Conservation (phyloP, 2,113 vertebrate species). For the Otolemur garnettii region DNA sequence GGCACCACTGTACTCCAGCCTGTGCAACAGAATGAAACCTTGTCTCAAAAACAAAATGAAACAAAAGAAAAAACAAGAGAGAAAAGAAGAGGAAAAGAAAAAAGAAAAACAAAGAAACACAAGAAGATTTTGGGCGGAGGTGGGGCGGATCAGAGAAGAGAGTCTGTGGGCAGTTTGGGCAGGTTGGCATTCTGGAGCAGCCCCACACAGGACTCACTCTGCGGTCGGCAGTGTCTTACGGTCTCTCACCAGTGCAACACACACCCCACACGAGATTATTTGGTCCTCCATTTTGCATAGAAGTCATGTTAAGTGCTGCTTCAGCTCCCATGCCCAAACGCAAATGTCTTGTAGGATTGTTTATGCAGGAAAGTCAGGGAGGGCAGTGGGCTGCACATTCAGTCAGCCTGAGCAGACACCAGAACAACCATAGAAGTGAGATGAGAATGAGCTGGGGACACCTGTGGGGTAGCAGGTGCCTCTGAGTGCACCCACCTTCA, state of each 20-base stretch:
- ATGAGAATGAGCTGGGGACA: neutral
- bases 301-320: neutral
- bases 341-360: neutral
- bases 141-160: neutral
- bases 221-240: fast-evolving
- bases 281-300: neutral
- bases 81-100: neutral
- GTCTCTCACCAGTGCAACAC: neutral
- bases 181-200: neutral
- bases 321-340: no score
- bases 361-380: neutral
- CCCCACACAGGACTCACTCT: neutral
- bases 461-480: neutral
- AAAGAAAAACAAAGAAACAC: neutral
- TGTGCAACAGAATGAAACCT: no score
- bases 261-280: neutral
- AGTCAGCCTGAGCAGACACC: neutral
- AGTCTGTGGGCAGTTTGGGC: neutral
- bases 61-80: neutral
- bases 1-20: no score
- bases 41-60: no score
- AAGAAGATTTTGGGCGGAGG: neutral
- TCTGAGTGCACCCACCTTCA: neutral
- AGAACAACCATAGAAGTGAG: neutral
- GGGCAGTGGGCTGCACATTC: neutral